Evolutionary conservation across 2,888 invertebrate species (phyloP), one percentile per base, ranked within the genome.

Genomic region (Opisthograptis luteolata): DNA sequence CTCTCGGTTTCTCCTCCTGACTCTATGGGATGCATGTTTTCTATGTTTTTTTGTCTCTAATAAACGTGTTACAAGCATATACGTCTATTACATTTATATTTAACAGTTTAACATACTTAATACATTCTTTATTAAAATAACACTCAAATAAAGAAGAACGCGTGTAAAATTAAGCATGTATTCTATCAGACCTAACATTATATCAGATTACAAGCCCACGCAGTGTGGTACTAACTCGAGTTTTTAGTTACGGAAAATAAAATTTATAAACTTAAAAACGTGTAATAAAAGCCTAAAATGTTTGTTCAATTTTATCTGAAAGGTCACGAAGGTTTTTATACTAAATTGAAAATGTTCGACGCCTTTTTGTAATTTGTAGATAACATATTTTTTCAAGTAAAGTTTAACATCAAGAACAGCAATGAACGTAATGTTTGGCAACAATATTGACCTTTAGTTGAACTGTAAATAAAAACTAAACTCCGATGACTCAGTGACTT

Each of bases 161-260:
- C 6, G 4, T 20, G 20, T 6, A 7, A 6, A 22, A 20, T 22
- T 8, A 22, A 4, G 22, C n/a, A n/a, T 6, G 12, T 22, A 0
- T 6, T 27, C 27, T 2, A 3, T 3, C 2, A 3, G 1, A 9
- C 12, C 12, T 12, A 28, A 13, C 7, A 28, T 13, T 28, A 7
- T 13, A 30, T n/a, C 30, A 30, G n/a, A 30, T 13, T 30, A 30
- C 3, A 14, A n/a, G 14, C 5, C 13, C 14, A n/a, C 1, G 14
- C 14, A 15, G 14, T 25, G 9, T 17, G 3, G 17, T 36, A 17
- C 27, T 14, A 31, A 25, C 27, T 39, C 27, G 24, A 27, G 14
- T 13, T 32, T 44, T 37, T 39, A 39, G 34, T 46, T 6, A 39
- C 39, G 32, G 39, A 19, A 20, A 39, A 22, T 30, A 22, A 8